These are phyloP conservation scores for Caenorhabditis zanzibari DNA, from an alignment of 2,888 invertebrate genomes.

Conservation along the genomic window DNA sequence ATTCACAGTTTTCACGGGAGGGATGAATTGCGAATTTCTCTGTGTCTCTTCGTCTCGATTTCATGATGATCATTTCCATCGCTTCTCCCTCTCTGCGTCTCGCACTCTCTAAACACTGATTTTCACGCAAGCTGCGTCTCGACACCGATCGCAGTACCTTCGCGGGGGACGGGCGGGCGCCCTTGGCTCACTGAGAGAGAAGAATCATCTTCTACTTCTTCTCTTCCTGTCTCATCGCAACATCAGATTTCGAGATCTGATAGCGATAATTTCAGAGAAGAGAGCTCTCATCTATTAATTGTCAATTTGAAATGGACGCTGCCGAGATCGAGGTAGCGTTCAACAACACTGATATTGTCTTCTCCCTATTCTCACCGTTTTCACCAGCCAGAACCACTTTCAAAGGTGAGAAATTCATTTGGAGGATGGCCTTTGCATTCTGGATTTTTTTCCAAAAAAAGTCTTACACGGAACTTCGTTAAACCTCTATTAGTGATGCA, in stretches of 20 bases:
- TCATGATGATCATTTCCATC: slow-evolving; percentile 10
- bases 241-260: slow-evolving; percentile 11
- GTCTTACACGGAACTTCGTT: neutral
- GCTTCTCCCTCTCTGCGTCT: slow-evolving; percentile 43
- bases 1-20: slow-evolving; percentile 48
- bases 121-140: slow-evolving; percentile 41
- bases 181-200: slow-evolving; percentile 45
- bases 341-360: slow-evolving; percentile 67
- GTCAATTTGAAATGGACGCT: slow-evolving; percentile 62
- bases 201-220: slow-evolving; percentile 27
- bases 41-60: slow-evolving; percentile 31
- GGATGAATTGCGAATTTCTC: neutral
- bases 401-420: slow-evolving; percentile 49
- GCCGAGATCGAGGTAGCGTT: slow-evolving; percentile 73
- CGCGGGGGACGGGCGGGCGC: slow-evolving; percentile 46
- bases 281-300: neutral
- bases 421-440: neutral
- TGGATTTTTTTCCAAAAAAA: neutral
- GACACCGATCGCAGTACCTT: slow-evolving; percentile 27
- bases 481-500: slow-evolving; percentile 36
- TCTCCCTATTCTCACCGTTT: slow-evolving; percentile 70
- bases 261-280: neutral
- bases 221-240: neutral
- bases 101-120: slow-evolving; percentile 17
- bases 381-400: slow-evolving; percentile 49